Conservation (phyloP, 2,797 vertebrate species). For the Leptodactylus fallax region DNA sequence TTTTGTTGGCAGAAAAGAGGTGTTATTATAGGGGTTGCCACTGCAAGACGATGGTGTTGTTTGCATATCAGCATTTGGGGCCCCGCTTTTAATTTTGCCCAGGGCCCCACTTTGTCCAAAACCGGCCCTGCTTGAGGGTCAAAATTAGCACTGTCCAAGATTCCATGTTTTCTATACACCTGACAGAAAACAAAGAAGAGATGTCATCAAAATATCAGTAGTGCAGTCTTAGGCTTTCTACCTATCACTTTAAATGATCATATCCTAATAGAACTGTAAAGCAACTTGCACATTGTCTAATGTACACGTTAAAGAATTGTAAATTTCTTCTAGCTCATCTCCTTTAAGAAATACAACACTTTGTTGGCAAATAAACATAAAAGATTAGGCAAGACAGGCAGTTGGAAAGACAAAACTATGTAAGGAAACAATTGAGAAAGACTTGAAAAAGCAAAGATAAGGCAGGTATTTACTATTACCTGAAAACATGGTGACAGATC, state of each 20-base stretch:
- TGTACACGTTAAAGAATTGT: background rate
- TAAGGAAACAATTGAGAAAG: slow-evolving; percentile 27
- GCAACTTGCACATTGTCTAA: background rate
- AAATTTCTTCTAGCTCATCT: background rate
- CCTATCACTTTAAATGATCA: too few relatives aligned
- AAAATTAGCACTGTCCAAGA: background rate
- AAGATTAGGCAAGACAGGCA: slow-evolving; percentile 37
- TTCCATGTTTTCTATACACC: too few relatives aligned
- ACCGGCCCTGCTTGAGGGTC: too few relatives aligned
- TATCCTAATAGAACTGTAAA: background rate
- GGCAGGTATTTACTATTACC: slow-evolving; percentile 8
- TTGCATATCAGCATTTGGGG: too few relatives aligned
- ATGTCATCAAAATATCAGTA: too few relatives aligned
- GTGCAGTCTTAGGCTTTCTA: too few relatives aligned
- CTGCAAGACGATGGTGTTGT: too few relatives aligned
- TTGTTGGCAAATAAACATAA: slow-evolving; percentile 20
- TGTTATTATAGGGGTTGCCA: too few relatives aligned
- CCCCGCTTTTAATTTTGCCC: too few relatives aligned
- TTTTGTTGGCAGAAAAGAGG: too few relatives aligned
- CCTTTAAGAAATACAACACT: slow-evolving; percentile 12
- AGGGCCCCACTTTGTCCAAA: too few relatives aligned
- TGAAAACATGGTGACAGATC: background rate
- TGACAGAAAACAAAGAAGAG: background rate
- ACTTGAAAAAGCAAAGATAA: background rate
- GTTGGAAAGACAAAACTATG: slow-evolving; percentile 25